These are phyloP conservation scores for Tanaodytes sp. DNA, from an alignment of 2,888 invertebrate genomes.

Conservation along the genomic window DNA sequence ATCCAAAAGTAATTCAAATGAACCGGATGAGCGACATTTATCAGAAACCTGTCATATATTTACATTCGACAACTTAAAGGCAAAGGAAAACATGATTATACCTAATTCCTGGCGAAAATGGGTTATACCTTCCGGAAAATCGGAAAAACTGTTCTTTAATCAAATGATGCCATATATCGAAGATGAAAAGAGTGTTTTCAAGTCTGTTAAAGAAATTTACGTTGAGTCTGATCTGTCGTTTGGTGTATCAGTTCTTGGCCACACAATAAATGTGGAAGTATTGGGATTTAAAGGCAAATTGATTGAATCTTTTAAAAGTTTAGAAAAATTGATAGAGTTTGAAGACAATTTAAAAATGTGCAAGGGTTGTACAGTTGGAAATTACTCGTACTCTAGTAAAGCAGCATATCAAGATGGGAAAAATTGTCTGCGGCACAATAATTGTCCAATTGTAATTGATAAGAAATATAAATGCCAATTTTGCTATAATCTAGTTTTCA, in stretches of 20 bases:
- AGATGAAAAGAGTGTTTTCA: constrained; percentile 1
- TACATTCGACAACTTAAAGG: neutral
- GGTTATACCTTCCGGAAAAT: neutral
- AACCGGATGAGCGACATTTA: neutral
- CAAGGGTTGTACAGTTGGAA: neutral
- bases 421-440: constrained; percentile 9
- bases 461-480: neutral
- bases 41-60: neutral
- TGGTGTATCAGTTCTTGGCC: neutral
- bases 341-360: neutral
- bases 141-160: constrained; percentile 3
- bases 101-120: constrained; percentile 5
- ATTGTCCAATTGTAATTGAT: constrained; percentile 4
- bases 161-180: constrained; percentile 3
- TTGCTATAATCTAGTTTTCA: constrained; percentile 4
- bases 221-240: constrained; percentile 8
- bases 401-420: constrained; percentile 2
- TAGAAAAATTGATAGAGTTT: constrained; percentile 1
- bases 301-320: constrained; percentile 2
- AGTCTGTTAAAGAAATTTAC: constrained; percentile 13
- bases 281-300: constrained; percentile 2
- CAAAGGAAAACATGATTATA: neutral
- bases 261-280: neutral
- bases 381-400: neutral
- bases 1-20: neutral